Evolutionary conservation across 2,797 vertebrate genomes (phyloP), one percentile per base, ranked within the genome.

Genomic region (Ara ararauna): DNA sequence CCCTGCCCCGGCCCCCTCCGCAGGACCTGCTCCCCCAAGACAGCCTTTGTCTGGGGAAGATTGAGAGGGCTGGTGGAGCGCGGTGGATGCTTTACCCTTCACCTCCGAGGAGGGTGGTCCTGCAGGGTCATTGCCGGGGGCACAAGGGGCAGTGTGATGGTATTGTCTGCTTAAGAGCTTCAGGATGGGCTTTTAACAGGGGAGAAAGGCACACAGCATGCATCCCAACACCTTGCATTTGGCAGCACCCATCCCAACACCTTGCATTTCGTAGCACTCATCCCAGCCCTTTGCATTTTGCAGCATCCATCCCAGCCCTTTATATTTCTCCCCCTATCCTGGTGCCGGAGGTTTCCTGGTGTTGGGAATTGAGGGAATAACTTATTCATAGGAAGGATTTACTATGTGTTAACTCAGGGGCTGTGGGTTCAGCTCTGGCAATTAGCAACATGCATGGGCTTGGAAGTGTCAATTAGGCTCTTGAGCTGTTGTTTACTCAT

Each of bases 41-140:
- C 87, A 85, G 87, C 13, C 80, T 94, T 94, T 97, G 96, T 96
- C 62, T 9, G 29, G 67, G 71, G 84, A 93, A 89, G 91, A 94
- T 87, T 24, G 96, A 95, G 89, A 85, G 89, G 48, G 89, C 53
- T 58, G 93, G 22, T 20, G 86, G 71, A 79, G 87, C 11, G 8
- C 56, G 44, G 84, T 11, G 11, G 86, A 75, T 8, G 36, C 70
- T 90, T 30, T 81, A 21, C 36, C 68, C 72, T 51, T 71, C 70
- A 47, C 75, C 82, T 48, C 70, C 66, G 7, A 78, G 71, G 17
- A 84, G 70, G 85, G 95, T 96, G 93, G 94, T 94, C 94, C 77
- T 14, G 7, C 0, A 8, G 76, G 87, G 95, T 94, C 94, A 90
- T 2, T 47, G 94, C 72, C 5, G 71, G 78, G 94, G 89, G 71